Evolutionary conservation across 2,888 invertebrate species (phyloP), one percentile per base, ranked within the genome.

Genomic region (Deilephila elpenor): DNA sequence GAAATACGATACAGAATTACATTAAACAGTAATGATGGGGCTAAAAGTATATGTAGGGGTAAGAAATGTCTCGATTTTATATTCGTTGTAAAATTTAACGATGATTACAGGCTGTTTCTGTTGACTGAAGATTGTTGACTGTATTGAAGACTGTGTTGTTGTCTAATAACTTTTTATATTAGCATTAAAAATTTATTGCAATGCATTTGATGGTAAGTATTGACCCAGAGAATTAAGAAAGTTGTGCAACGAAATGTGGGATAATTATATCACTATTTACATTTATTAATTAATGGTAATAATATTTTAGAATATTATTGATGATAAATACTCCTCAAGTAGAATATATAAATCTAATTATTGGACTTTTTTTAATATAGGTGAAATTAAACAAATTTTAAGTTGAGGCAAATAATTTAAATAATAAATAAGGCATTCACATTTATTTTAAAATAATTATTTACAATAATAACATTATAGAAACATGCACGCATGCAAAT

Each of bases 401-500:
- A 53, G 3, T 53, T 6, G 56, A 56, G 19, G 7, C 5, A 25
- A 20, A 34, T 14, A 29, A 67, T 17, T 17, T 5, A 37, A 64
- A 64, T 64, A 37, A 44, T 20, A 64, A 64, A 74, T 72, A 73
- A 64, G 70, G 62, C 64, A 67, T n/a, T 32, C 64, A 51, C 19
- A 67, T 51, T 44, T 25, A 67, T 51, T 44, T 25, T 14, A n/a
- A 71, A 34, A 11, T 29, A 32, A 73, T 17, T 71, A 61, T 73
- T 73, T 74, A 71, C 59, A 70, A 71, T 37, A 44, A 29, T 60
- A 20, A 73, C 19, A 67, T 29, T 20, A 29, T 64, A 73, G 72
- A 73, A 73, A 71, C 81, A 80, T 81, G 79, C 81, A 78, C 19
- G 64, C 75, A 78, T 77, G 76, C 75, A 72, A 59, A 51, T 71